Evolutionary conservation across 2,797 vertebrate genomes (phyloP).

Genomic region (Cyprinodon diabolis): DNA sequence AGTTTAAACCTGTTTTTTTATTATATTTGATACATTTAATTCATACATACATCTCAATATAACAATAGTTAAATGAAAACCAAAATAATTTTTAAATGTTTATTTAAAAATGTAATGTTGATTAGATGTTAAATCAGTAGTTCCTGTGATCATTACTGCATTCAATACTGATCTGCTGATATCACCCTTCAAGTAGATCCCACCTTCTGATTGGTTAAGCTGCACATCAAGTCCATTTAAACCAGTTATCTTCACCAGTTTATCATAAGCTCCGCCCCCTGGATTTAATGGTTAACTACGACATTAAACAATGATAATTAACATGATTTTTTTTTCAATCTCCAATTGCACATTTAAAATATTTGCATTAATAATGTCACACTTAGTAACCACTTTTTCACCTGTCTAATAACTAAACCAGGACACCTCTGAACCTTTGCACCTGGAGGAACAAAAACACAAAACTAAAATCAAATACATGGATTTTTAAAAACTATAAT

Average conservation of each 20-base stretch:
- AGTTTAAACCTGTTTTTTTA: neutral
- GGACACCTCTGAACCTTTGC: neutral
- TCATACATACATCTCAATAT: too few species aligned
- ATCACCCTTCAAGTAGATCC: neutral
- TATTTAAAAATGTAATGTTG: neutral
- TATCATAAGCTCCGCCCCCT: neutral
- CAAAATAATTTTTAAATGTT: too few species aligned
- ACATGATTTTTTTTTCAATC: too few species aligned
- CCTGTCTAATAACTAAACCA: too few species aligned
- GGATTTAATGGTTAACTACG: neutral
- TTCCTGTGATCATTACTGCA: neutral
- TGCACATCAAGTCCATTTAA: neutral
- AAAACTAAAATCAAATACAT: neutral
- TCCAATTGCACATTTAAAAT: neutral
- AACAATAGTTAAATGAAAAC: too few species aligned
- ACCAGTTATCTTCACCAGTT: neutral
- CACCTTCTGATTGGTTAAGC: neutral
- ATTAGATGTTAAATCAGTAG: neutral
- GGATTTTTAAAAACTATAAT: neutral
- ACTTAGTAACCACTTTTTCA: neutral
- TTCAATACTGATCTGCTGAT: neutral
- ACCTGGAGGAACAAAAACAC: neutral
- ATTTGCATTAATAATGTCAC: neutral
- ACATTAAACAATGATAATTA: too few species aligned
- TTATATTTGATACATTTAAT: neutral